Base-by-base conservation (phyloP, 2,797 vertebrate genomes). In the Bryconaethiops microstoma region DNA sequence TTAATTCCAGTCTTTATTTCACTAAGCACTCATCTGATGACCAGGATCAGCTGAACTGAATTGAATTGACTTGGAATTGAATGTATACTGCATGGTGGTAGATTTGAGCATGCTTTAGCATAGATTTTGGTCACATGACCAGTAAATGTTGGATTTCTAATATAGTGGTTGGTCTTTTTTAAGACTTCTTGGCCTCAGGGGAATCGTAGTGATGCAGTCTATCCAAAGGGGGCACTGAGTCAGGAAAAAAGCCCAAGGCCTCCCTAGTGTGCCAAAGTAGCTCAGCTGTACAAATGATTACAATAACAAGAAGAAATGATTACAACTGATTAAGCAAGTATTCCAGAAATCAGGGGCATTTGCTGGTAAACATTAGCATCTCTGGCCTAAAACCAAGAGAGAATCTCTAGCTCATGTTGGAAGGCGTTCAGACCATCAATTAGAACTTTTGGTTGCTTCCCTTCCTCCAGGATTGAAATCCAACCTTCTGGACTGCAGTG, bases 371-470 rank as follows among this genome's bases (percentile, higher is more conserved):
- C 59, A 78, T 76, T 63, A 64, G 42, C 68, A 35, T 54, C 40
- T 65, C 50, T 74, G 77, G 69, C 80, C 77, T 12, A 68, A 54
- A 19, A 50, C 84, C 69, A 79, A 80, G 60, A 76, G 14, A 60
- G 64, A 42, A 72, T 45, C 16, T 2, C 39, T 72, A 8, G 13
- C 45, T 63, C 25, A 65, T 48, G 59, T 59, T 75, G 70, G 75
- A 71, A 57, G 77, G 68, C 29, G 42, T 75, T 80, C 64, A 55
- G 8, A 71, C 17, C 13, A 7, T 21, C 75, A 67, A 55, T 55
- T 65, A 35, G 25, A 52, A 70, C 54, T 42, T 55, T 68, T 78
- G 35, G 19, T 55, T 57, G 42, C 40, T 74, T 64, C 19, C 50
- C 9, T 17, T 76, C 48, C n/a, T 35, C 40, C 77, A 62, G 50